phyloP scores from a whole-genome alignment of 2,113 vertebrate species.

The Chaetura pelagica region DNA sequence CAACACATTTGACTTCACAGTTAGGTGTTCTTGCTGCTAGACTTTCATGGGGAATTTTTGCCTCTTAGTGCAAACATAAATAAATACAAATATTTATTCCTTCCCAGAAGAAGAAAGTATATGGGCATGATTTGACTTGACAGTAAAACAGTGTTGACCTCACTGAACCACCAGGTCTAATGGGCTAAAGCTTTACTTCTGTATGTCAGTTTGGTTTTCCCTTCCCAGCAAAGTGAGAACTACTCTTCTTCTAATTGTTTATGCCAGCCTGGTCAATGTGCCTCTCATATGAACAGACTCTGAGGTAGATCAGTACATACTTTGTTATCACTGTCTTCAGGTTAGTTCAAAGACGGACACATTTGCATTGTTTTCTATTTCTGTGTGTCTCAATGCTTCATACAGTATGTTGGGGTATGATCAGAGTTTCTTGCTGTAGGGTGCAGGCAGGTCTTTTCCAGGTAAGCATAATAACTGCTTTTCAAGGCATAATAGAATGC shows the following conservation, averaged over 20 bases:
- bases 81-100: constrained; percentile 9
- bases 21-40: neutral
- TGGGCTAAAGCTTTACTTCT: neutral
- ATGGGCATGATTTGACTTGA: constrained; percentile 19
- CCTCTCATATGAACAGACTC: neutral
- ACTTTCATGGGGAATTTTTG: constrained; percentile 25
- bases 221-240: neutral
- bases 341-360: neutral
- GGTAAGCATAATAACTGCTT: neutral
- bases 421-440: neutral
- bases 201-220: neutral
- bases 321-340: neutral
- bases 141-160: constrained; percentile 3
- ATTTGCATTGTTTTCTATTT: neutral
- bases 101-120: constrained; percentile 23
- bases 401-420: neutral
- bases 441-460: neutral
- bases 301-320: neutral
- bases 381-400: neutral
- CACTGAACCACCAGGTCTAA: neutral
- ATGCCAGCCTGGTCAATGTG: neutral
- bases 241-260: neutral
- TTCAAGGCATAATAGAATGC: neutral
- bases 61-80: constrained; percentile 3
- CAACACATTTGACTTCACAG: neutral